These are phyloP conservation scores for Natator depressus DNA, from an alignment of 2,113 vertebrate genomes.

Conservation along the genomic window DNA sequence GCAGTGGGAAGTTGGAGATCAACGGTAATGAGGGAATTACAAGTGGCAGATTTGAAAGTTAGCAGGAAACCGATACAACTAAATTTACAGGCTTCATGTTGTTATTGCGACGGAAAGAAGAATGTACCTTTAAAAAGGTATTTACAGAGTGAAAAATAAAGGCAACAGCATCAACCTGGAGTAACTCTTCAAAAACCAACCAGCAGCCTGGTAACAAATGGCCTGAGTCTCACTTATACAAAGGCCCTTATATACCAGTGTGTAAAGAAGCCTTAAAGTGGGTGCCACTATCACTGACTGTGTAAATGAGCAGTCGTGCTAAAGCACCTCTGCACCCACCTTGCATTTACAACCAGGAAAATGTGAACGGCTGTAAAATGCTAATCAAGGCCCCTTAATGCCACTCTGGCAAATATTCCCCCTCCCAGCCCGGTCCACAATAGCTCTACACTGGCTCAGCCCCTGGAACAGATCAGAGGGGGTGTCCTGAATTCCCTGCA, in stretches of 20 bases:
- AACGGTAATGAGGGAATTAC: background rate
- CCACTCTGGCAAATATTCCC: background rate
- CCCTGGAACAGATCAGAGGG: background rate
- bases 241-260: background rate
- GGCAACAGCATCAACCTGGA: fast-evolving
- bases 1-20: background rate
- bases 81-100: background rate
- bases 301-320: background rate
- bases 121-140: background rate
- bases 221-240: fast-evolving
- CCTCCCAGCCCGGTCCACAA: background rate
- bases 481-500: background rate
- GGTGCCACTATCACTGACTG: background rate
- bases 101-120: too few relatives aligned
- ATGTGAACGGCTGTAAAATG: background rate
- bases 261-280: background rate
- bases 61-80: slow-evolving; percentile 4
- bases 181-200: background rate
- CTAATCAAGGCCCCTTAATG: background rate
- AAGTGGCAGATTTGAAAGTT: background rate
- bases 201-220: background rate
- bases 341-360: background rate
- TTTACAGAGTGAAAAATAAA: fast-evolving
- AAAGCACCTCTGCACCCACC: background rate
- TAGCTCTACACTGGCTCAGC: too few relatives aligned